Evolutionary conservation across 1,140 invertebrate species (phyloP).

Genomic region (Microplitis demolitor): DNA sequence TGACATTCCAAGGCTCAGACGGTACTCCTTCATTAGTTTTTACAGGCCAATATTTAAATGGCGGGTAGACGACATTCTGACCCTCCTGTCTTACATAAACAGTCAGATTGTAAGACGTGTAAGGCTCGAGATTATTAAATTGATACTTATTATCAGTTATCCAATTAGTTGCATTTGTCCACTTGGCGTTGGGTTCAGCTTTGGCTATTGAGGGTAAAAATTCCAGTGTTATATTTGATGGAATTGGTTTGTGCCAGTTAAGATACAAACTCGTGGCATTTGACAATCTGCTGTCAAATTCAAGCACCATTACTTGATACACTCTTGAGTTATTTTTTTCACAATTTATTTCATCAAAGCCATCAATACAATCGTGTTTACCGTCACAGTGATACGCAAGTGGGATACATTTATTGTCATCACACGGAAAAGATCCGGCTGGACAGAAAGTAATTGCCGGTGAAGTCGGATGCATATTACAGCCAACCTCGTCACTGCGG

Average conservation of each 20-base stretch:
- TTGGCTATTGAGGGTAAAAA: conserved; percentile 67
- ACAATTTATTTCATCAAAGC: conserved; percentile 75
- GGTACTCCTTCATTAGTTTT: conserved; percentile 72
- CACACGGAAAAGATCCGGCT: conserved; percentile 68
- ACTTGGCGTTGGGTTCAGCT: conserved; percentile 45
- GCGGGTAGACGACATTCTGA: conserved; percentile 59
- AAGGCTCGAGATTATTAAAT: conserved; percentile 71
- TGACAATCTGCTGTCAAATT: conserved; percentile 59
- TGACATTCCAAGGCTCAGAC: conserved; percentile 68
- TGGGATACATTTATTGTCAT: conserved; percentile 66
- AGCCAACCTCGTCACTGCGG: conserved; percentile 75
- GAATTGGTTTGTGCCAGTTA: conserved; percentile 64
- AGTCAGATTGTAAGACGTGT: conserved; percentile 77
- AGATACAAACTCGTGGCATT: conserved; percentile 62
- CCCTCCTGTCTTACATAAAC: conserved; percentile 71
- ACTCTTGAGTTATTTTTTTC: conserved; percentile 54
- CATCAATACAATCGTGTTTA: conserved; percentile 71
- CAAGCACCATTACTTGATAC: conserved; percentile 64
- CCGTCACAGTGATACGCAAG: conserved; percentile 69
- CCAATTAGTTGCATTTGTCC: conserved; percentile 66
- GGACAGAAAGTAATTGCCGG: conserved; percentile 61
- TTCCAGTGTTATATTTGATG: conserved; percentile 59
- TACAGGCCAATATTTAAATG: conserved; percentile 65
- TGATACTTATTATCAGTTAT: conserved; percentile 60
- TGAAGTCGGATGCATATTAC: conserved; percentile 48